These are phyloP conservation scores for Belonocnema kinseyi DNA, from an alignment of 1,140 invertebrate species.

Conservation along the genomic window DNA sequence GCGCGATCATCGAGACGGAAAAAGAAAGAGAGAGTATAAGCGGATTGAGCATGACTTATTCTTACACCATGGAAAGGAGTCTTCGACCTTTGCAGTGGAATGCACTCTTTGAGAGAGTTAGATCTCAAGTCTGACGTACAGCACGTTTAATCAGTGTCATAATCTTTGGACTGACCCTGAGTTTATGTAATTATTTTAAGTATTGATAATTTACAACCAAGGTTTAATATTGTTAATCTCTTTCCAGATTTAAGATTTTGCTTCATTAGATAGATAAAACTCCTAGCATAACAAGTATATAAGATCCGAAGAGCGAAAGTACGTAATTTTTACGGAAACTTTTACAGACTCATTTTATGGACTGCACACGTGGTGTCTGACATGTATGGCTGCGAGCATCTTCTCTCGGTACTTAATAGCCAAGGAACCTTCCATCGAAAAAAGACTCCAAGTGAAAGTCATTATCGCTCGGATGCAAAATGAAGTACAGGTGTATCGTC, in stretches of 20 bases:
- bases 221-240: too few species aligned
- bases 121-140: constrained; percentile 12
- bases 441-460: constrained; percentile 56
- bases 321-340: constrained; percentile 11
- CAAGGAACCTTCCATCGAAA: constrained; percentile 46
- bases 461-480: constrained; percentile 49
- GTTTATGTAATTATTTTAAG: not conserved
- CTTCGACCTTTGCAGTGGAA: constrained; percentile 18
- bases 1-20: not conserved
- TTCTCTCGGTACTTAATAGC: constrained; percentile 20
- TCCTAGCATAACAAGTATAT: not conserved
- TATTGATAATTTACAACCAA: not conserved
- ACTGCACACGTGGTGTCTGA: constrained; percentile 1
- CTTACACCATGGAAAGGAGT: constrained; percentile 12
- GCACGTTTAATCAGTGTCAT: constrained; percentile 14
- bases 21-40: not conserved
- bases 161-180: not conserved
- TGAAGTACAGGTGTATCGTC: constrained; percentile 35
- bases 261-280: too few species aligned
- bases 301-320: not conserved
- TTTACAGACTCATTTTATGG: constrained; percentile 13
- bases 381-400: not conserved
- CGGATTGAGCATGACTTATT: not conserved
- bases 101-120: constrained; percentile 15
- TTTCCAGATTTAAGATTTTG: too few species aligned